These are phyloP conservation scores for Agrotis segetum DNA, from an alignment of 2,888 invertebrate species.

Conservation along the genomic window DNA sequence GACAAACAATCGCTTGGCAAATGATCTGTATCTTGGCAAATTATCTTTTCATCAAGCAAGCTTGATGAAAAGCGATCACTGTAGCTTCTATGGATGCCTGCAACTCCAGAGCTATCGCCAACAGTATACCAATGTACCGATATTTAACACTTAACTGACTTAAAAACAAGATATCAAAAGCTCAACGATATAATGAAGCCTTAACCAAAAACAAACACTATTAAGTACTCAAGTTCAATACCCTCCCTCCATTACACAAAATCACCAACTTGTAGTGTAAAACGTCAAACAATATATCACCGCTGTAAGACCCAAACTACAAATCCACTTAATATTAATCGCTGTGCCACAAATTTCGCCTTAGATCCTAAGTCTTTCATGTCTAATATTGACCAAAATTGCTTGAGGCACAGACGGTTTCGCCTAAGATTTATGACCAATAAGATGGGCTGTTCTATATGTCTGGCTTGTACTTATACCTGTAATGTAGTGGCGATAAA, in stretches of 20 bases:
- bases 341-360: constrained; percentile 49
- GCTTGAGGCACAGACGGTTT: constrained; percentile 32
- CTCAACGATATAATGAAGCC: not conserved
- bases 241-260: constrained; percentile 15
- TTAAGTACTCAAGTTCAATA: not conserved
- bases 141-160: not conserved
- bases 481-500: constrained; percentile 20
- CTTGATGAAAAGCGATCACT: too few species aligned
- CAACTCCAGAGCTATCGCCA: too few species aligned
- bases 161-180: not conserved
- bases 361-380: constrained; percentile 48
- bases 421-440: constrained; percentile 52
- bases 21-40: too few species aligned
- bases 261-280: constrained; percentile 33
- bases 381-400: constrained; percentile 55
- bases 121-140: too few species aligned
- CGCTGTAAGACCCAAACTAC: constrained; percentile 38
- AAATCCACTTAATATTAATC: constrained; percentile 59
- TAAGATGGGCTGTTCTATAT: constrained; percentile 43
- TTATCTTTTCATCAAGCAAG: too few species aligned
- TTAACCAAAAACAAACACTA: constrained; percentile 7
- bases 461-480: constrained; percentile 6
- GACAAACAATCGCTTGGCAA: too few species aligned
- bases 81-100: too few species aligned
- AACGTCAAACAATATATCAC: constrained; percentile 51